Evolutionary conservation across 2,888 invertebrate genomes (phyloP).

Genomic region (Gortyna flavago): DNA sequence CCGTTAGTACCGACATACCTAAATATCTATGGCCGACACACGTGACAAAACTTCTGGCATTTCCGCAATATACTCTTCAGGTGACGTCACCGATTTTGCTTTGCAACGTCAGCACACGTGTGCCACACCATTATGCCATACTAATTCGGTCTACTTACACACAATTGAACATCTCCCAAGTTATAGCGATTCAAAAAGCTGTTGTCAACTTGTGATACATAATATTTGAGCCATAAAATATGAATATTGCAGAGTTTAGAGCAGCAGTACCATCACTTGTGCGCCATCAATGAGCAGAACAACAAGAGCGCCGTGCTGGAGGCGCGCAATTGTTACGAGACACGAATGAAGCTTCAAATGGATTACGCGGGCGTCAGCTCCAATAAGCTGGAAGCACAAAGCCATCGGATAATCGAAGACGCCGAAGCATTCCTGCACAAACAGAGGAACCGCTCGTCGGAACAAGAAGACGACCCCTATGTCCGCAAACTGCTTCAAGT

Average conservation of each 20-base stretch:
- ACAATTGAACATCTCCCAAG: background rate
- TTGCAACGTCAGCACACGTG: background rate
- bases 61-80: background rate
- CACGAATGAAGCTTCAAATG: conserved; percentile 32
- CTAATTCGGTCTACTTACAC: background rate
- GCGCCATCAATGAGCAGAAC: conserved; percentile 46
- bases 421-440: conserved; percentile 49
- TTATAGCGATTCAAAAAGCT: background rate
- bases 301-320: conserved; percentile 32
- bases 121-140: background rate
- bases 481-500: conserved; percentile 47
- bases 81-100: background rate
- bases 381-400: conserved; percentile 52
- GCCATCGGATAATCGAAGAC: conserved; percentile 39
- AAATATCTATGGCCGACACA: background rate
- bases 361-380: conserved; percentile 37
- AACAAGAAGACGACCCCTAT: conserved; percentile 44
- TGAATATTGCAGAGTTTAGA: conserved; percentile 40
- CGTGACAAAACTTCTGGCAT: too few species aligned
- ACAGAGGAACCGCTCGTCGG: conserved; percentile 41
- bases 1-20: background rate
- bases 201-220: background rate
- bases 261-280: conserved; percentile 20
- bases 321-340: conserved; percentile 43
- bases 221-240: background rate